Conservation (phyloP, 2,113 vertebrate genomes). For the Chloroceryle aenea region DNA sequence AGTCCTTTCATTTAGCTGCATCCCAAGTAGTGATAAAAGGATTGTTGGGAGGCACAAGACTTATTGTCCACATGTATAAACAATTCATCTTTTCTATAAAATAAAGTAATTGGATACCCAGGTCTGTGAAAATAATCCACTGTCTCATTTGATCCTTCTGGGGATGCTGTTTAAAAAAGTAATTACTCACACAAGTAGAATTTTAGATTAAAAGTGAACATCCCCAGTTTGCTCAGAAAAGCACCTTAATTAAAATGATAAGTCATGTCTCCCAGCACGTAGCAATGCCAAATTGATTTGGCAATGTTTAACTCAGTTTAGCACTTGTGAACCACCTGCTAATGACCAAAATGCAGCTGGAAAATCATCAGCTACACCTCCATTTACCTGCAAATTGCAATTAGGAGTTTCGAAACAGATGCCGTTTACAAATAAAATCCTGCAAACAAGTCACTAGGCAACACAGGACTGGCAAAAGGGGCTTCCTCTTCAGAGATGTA, state of each 20-base stretch:
- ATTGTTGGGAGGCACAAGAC: background rate
- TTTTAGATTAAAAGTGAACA: background rate
- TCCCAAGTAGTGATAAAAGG: background rate
- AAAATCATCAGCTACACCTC: background rate
- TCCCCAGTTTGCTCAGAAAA: background rate
- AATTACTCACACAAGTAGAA: background rate
- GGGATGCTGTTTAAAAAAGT: background rate
- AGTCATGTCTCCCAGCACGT: background rate
- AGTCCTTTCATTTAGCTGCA: background rate
- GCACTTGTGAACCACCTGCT: background rate
- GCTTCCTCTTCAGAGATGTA: background rate
- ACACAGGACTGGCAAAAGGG: background rate
- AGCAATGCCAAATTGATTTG: background rate
- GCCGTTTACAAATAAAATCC: background rate
- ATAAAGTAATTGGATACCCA: background rate
- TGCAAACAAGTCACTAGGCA: background rate
- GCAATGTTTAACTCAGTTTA: background rate
- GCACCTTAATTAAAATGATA: background rate
- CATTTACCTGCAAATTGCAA: background rate
- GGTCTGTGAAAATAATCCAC: background rate
- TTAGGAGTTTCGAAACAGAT: background rate
- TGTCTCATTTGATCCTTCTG: background rate
- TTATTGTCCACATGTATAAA: background rate
- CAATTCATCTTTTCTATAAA: background rate
- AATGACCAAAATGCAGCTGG: background rate